Percentiles rank a stretch among this genome's conserved stretches.
These are phyloP conservation scores for Rotaria socialis DNA, from an alignment of 2,888 invertebrate species.

Conservation along the genomic window DNA sequence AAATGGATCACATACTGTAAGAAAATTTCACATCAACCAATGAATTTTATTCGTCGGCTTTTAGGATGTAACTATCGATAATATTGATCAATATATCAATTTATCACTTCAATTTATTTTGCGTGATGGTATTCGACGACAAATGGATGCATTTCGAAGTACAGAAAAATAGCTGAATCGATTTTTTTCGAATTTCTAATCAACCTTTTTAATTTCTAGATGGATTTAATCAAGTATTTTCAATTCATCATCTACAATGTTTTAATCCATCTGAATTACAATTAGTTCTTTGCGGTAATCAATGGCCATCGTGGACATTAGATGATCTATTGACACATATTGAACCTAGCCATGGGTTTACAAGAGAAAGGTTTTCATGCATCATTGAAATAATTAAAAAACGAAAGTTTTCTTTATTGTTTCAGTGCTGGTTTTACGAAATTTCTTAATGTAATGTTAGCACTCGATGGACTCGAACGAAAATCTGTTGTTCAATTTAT, in stretches of 20 bases:
- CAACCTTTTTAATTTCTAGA: conserved; percentile 51
- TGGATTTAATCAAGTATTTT: conserved; percentile 64
- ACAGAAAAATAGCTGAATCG: background rate
- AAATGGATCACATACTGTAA: conserved; percentile 64
- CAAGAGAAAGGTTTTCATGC: conserved; percentile 73
- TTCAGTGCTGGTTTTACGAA: conserved; percentile 84
- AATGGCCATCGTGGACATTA: conserved; percentile 84
- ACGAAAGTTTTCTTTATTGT: conserved; percentile 48
- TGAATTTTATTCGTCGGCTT: no score
- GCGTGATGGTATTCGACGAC: conserved; percentile 80
- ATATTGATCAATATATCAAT: conserved; percentile 86
- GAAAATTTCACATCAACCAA: background rate
- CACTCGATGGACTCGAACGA: conserved; percentile 81
- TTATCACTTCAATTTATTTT: conserved; percentile 77
- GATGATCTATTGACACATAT: conserved; percentile 93
- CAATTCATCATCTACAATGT: conserved; percentile 78
- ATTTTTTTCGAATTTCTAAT: no score
- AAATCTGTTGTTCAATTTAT: conserved; percentile 98
- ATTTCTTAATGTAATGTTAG: conserved; percentile 85
- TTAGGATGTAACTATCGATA: conserved; percentile 72
- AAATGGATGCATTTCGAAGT: conserved; percentile 74
- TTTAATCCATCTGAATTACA: conserved; percentile 73
- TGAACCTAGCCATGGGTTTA: conserved; percentile 82
- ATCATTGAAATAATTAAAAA: conserved; percentile 46
- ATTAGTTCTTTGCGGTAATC: conserved; percentile 88